Evolutionary conservation across 1,140 invertebrate genomes (phyloP), one percentile per base, ranked within the genome.

Genomic region (Antheraea mylitta): DNA sequence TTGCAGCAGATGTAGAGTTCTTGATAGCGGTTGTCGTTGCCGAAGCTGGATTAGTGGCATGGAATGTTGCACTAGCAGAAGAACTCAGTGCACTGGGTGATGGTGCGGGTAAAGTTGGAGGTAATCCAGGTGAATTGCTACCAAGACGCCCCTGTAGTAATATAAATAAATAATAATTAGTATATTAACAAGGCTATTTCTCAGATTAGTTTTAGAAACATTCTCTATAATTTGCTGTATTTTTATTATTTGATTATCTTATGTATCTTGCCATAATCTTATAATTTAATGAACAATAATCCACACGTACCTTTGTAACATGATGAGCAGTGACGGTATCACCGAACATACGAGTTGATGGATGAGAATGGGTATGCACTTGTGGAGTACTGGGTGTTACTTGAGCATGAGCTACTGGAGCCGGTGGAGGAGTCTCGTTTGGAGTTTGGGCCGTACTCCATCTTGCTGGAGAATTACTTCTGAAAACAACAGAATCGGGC

Each of bases 81-180:
- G 79, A 89, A 75, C 84, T 93, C 63, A 89, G 85, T 69, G 83
- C 93, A 37, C 93, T 94, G 19, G 95, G 94, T 42, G 95, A 94
- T 3, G 95, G 95, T 0, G 95, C 94, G 3, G 95, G 94, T 53
- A 95, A 81, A 37, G 94, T 94, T 53, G 95, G 95, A 7, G 94
- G 94, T 16, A 95, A 93, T 9, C 94, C 94, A 9, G 93, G 93
- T 18, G 87, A 89, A 61, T 83, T 86, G 30, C 70, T 87, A 48
- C 86, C 84, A 22, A 92, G 80, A 30, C 90, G 90, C 74, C 86
- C 88, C 90, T 89, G 70, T 58, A n/a, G 30, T 11, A 30, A 36
- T 30, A 66, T 36, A 36, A 22, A 61, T 30, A 61, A 30, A 13
- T 22, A 53, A 16, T 10, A 53, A 53, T 53, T 53, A 10, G 9